Percentiles rank a stretch among this genome's conserved stretches.
Evolutionary conservation across 2,113 vertebrate species (phyloP).

Genomic region (Notarius quadriscutis): DNA sequence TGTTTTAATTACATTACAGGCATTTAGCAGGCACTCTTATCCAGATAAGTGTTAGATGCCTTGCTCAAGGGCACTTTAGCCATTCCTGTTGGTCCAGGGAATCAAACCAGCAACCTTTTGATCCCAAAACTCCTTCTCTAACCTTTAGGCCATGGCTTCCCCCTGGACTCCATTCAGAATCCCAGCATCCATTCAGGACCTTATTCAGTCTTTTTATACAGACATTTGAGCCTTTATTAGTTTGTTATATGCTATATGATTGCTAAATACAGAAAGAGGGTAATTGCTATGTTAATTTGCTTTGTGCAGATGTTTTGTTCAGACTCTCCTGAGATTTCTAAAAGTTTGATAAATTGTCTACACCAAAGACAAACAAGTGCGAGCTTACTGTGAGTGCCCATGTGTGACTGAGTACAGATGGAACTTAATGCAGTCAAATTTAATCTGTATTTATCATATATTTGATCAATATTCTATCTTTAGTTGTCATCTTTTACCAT

Average conservation of each 20-base stretch:
- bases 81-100: too few relatives aligned
- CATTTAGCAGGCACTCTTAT: too few relatives aligned
- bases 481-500: conserved; percentile 10
- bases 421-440: neutral
- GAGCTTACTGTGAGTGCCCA: neutral
- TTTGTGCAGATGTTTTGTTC: neutral
- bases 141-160: too few relatives aligned
- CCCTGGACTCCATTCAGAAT: too few relatives aligned
- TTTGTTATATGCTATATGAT: neutral
- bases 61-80: too few relatives aligned
- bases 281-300: neutral
- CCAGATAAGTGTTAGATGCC: too few relatives aligned
- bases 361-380: neutral
- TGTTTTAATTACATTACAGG: neutral
- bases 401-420: neutral
- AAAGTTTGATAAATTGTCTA: neutral
- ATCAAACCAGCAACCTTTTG: too few relatives aligned
- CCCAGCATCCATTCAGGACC: too few relatives aligned
- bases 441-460: conserved; percentile 5
- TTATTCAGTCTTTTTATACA: neutral
- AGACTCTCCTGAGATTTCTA: neutral
- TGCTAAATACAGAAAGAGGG: neutral
- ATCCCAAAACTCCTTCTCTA: too few relatives aligned
- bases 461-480: neutral
- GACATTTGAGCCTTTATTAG: neutral